Evolutionary conservation across 2,113 vertebrate species (phyloP), one percentile per base, ranked within the genome.

Genomic region (Nothobranchius kuhntae): DNA sequence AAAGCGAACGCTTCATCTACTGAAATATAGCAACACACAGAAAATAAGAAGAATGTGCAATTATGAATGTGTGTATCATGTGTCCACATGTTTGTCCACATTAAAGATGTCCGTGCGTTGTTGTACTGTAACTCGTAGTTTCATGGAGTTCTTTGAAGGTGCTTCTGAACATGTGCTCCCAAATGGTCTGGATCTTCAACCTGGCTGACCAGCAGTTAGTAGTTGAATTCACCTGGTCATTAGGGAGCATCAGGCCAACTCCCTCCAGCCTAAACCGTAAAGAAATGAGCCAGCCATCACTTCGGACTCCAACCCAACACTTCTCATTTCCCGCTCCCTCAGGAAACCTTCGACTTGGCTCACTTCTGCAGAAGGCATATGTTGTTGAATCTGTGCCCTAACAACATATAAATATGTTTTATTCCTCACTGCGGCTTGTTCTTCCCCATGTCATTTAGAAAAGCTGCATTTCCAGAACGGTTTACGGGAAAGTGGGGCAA

Each of bases 401-500:
- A 13, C 64, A 21, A 17, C 57, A 17, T 24, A 62, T 60, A 65
- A 47, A 47, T 53, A 13, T 46, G 36, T 47, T 53, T 50, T 61
- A 44, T 73, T 44, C 53, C 57, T 14, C 21, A 9, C 40, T 61
- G 46, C 53, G 55, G 53, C 58, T 35, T 55, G 13, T 51, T 66
- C n/a, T 13, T 38, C 17, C 24, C 36, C 35, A 17, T 7, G 13
- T 26, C 26, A 62, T 65, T 82, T 74, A 65, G 69, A 71, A 55
- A 53, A 78, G 13, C 65, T 52, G 4, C 30, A 61, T 44, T 67
- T 36, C 54, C 21, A 47, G 64, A 13, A 17, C 24, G 15, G 44
- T 64, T 75, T 71, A 59, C 65, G 73, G 70, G 59, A 84, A 85
- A 76, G 77, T 73, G 71, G 85, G 56, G 53, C 75, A 80, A 75